A percentile compares a stretch with the other conserved stretches of the same genome.
Evolutionary conservation across 2,797 vertebrate genomes (phyloP).

Genomic region (Pelodytes ibericus): DNA sequence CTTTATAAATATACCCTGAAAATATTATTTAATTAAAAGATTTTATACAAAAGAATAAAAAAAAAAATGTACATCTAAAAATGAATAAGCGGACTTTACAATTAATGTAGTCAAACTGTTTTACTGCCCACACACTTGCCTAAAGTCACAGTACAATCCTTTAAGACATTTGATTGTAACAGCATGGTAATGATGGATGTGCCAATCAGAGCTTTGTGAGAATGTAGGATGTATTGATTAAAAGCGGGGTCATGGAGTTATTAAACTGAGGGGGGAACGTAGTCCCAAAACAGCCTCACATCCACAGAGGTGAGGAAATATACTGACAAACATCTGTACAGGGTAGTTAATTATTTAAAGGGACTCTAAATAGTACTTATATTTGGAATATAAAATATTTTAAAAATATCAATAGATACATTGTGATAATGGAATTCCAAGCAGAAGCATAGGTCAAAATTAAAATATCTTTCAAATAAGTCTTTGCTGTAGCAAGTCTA

Average conservation of each 20-base stretch:
- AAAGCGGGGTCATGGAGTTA: background rate
- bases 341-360: no score
- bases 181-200: conserved; percentile 17
- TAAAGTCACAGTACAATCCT: conserved; percentile 14
- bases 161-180: conserved; percentile 7
- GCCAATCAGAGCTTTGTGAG: background rate
- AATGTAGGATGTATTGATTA: conserved; percentile 14
- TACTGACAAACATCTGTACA: no score
- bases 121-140: conserved; percentile 22
- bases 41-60: background rate
- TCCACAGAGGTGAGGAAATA: no score
- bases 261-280: conserved; percentile 3
- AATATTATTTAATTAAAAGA: background rate
- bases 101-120: conserved; percentile 28
- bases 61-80: background rate
- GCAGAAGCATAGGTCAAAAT: no score
- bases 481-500: no score
- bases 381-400: no score
- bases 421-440: no score
- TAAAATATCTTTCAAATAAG: no score
- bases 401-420: no score
- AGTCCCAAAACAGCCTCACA: background rate
- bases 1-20: background rate
- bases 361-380: no score
- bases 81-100: conserved; percentile 13